Conservation (phyloP, 1,140 invertebrate species). For the Lucilia sericata region DNA sequence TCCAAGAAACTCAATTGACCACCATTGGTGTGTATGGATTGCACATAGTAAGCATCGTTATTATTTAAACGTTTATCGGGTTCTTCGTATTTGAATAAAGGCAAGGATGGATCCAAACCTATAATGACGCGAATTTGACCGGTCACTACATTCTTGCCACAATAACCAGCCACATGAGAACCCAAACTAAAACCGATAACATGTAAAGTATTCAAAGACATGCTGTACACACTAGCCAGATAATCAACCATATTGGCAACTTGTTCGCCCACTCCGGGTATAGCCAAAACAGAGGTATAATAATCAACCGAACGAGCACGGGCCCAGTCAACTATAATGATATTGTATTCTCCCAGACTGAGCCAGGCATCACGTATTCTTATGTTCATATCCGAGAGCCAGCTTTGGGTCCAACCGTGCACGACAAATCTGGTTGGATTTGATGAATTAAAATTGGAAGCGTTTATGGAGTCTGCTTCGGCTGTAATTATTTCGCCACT, state of each 20-base stretch:
- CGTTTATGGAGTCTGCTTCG: slow-evolving; percentile 25
- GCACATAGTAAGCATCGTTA: slow-evolving; percentile 62
- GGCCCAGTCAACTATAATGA: slow-evolving; percentile 71
- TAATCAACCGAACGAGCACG: slow-evolving; percentile 65
- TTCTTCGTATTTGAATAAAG: slow-evolving; percentile 61
- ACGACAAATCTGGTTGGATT: slow-evolving; percentile 49
- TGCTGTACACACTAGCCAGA: slow-evolving; percentile 51
- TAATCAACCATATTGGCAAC: slow-evolving; percentile 66
- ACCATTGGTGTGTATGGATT: slow-evolving; percentile 72
- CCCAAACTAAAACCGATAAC: slow-evolving; percentile 68
- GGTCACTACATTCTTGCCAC: slow-evolving; percentile 65
- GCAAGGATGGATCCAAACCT: slow-evolving; percentile 70
- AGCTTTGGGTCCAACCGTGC: slow-evolving; percentile 51
- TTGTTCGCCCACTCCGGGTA: slow-evolving; percentile 58
- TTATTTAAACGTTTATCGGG: slow-evolving; percentile 65
- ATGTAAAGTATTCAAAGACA: slow-evolving; percentile 57
- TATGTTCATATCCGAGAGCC: slow-evolving; percentile 38
- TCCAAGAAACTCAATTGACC: slow-evolving; percentile 69
- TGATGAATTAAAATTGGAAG: slow-evolving; percentile 50
- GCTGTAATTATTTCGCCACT: slow-evolving; percentile 36
- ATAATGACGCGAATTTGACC: slow-evolving; percentile 59
- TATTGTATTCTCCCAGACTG: slow-evolving; percentile 67
- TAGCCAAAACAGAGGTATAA: slow-evolving; percentile 59
- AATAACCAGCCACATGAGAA: slow-evolving; percentile 70
- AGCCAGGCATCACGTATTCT: slow-evolving; percentile 64